These are phyloP conservation scores for Dicrurus megarhynchus DNA, from an alignment of 2,113 vertebrate species.

Conservation along the genomic window DNA sequence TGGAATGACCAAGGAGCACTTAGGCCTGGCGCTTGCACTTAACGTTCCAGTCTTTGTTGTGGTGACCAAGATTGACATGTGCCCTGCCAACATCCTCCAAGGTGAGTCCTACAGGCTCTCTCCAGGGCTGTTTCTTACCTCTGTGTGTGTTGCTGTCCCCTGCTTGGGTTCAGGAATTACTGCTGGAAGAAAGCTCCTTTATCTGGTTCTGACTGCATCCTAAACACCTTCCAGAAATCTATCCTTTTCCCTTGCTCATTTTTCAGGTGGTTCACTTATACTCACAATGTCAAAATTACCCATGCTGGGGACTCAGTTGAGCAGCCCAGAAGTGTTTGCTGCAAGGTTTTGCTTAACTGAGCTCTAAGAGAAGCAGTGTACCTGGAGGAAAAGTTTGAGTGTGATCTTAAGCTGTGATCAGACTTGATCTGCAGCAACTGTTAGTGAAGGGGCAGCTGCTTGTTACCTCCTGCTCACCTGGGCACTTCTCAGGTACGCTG, in stretches of 20 bases:
- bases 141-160: neutral
- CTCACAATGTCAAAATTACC: neutral
- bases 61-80: conserved; percentile 99
- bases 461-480: neutral
- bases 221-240: neutral
- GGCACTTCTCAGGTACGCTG: neutral
- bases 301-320: neutral
- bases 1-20: conserved; percentile 98
- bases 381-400: neutral
- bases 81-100: conserved; percentile 97
- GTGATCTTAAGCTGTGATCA: neutral
- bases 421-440: neutral
- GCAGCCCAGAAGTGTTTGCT: neutral
- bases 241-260: neutral
- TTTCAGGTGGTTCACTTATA: neutral
- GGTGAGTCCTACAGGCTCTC: conserved; percentile 73
- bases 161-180: neutral
- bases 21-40: conserved; percentile 93
- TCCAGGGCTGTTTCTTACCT: neutral
- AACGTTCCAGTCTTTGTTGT: conserved; percentile 98
- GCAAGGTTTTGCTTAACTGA: neutral
- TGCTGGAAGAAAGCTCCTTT: neutral
- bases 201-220: neutral
- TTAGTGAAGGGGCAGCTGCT: neutral
- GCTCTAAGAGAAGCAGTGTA: neutral